A percentile compares a stretch with the other conserved stretches of the same genome.
Conservation (phyloP, 92 coral and sea anemone genomes). For the Pocillopora meandrina region DNA sequence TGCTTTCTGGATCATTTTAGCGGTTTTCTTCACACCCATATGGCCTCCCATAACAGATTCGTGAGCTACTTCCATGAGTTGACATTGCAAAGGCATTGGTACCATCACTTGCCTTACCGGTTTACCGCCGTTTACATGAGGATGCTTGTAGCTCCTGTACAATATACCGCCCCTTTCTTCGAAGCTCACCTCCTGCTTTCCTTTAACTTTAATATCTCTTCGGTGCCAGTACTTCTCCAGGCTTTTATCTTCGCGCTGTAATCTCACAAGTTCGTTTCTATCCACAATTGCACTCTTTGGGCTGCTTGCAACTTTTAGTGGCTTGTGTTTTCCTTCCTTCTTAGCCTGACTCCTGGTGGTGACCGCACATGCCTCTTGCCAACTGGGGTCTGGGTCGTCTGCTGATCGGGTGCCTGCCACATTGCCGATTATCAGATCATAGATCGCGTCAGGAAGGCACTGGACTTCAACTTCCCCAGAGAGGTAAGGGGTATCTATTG, state of each 20-base stretch:
- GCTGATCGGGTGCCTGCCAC: conserved; percentile 31
- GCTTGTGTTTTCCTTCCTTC: not conserved
- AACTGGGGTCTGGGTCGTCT: conserved; percentile 29
- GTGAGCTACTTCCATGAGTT: conserved; percentile 54
- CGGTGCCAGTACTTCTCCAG: conserved; percentile 39
- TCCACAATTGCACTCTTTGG: not conserved
- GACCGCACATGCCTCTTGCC: conserved; percentile 33
- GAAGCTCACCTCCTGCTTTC: not conserved
- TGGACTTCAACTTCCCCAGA: conserved; percentile 56
- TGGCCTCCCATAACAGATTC: conserved; percentile 62
- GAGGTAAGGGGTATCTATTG: conserved; percentile 60
- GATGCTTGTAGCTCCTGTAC: conserved; percentile 38
- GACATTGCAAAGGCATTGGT: conserved; percentile 20
- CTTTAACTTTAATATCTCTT: conserved; percentile 12
- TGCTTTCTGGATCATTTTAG: no score
- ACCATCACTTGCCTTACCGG: conserved; percentile 46
- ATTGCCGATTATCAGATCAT: conserved; percentile 2
- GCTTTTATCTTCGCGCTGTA: conserved; percentile 42
- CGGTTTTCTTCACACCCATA: conserved; percentile 48
- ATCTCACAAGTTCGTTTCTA: conserved; percentile 36
- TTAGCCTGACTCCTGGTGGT: conserved; percentile 35
- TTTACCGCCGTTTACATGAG: conserved; percentile 37
- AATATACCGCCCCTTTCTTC: conserved; percentile 15
- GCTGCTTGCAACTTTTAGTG: conserved; percentile 15
- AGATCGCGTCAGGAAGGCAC: conserved; percentile 35